phyloP scores from a whole-genome alignment of 2,888 invertebrate genomes.

The Iselma pallidipennis region DNA sequence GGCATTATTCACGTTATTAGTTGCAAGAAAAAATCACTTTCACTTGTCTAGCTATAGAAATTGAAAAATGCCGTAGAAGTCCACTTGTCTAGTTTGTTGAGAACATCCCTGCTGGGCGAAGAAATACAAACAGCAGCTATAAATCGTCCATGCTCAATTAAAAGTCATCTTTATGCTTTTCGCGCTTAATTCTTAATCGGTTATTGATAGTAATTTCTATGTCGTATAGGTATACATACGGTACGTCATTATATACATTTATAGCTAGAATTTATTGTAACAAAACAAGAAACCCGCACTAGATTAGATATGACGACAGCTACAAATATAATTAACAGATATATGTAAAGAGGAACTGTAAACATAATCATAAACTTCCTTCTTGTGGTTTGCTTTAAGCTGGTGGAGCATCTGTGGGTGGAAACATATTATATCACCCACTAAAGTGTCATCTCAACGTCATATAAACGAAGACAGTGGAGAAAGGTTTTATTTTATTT shows the following conservation, averaged over 20 bases:
- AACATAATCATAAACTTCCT: constrained; percentile 14
- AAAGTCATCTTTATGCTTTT: not conserved
- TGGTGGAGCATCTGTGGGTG: no score
- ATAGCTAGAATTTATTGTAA: no score
- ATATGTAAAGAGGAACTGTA: no score
- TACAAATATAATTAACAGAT: constrained; percentile 12
- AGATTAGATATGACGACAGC: not conserved
- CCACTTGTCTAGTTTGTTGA: not conserved
- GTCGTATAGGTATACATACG: not conserved
- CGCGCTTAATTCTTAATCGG: not conserved
- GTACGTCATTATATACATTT: not conserved
- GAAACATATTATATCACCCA: not conserved
- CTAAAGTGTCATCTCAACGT: not conserved
- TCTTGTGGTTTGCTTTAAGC: not conserved
- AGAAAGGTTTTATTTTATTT: no score
- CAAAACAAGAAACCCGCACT: not conserved
- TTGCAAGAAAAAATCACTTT: no score
- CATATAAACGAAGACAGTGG: no score
- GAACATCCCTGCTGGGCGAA: not conserved
- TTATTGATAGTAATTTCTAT: not conserved
- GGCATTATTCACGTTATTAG: no score
- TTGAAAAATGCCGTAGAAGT: not conserved
- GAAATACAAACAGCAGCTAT: not conserved
- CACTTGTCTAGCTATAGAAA: no score
- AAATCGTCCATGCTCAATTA: not conserved